phyloP scores from a whole-genome alignment of 2,113 vertebrate genomes.

The Caracal caracal region DNA sequence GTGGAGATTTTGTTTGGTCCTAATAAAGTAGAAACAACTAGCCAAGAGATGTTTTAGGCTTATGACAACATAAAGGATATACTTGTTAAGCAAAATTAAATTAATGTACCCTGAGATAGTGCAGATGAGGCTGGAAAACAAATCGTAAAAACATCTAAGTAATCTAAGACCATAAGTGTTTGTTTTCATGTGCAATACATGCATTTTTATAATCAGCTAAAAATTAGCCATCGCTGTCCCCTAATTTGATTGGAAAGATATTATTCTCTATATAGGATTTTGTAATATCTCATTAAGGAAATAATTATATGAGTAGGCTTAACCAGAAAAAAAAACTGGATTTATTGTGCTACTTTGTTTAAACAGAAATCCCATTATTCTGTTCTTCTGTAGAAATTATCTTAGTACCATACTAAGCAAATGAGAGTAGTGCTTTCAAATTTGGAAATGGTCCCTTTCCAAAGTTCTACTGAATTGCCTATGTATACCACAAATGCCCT shows the following conservation, averaged over 20 bases:
- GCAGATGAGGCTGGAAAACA: conserved; percentile 57
- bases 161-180: conserved; percentile 75
- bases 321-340: conserved; percentile 77
- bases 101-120: conserved; percentile 66
- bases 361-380: conserved; percentile 83
- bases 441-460: background rate
- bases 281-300: conserved; percentile 82
- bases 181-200: conserved; percentile 74
- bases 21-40: conserved; percentile 78
- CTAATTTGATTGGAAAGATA: conserved; percentile 85
- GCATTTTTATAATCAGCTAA: conserved; percentile 82
- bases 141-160: conserved; percentile 51
- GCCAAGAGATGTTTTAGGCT: conserved; percentile 67
- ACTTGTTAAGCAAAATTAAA: conserved; percentile 83
- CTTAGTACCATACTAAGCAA: conserved; percentile 52
- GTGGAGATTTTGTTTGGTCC: conserved; percentile 76
- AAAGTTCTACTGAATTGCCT: conserved; percentile 60
- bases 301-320: conserved; percentile 74
- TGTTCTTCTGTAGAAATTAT: conserved; percentile 67
- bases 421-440: conserved; percentile 8
- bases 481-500: conserved; percentile 43
- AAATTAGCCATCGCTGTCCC: conserved; percentile 79
- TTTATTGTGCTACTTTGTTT: conserved; percentile 82
- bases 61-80: conserved; percentile 73
- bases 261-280: conserved; percentile 81